Evolutionary conservation across 2,113 vertebrate species (phyloP).

Genomic region (Actenoides lindsayi): DNA sequence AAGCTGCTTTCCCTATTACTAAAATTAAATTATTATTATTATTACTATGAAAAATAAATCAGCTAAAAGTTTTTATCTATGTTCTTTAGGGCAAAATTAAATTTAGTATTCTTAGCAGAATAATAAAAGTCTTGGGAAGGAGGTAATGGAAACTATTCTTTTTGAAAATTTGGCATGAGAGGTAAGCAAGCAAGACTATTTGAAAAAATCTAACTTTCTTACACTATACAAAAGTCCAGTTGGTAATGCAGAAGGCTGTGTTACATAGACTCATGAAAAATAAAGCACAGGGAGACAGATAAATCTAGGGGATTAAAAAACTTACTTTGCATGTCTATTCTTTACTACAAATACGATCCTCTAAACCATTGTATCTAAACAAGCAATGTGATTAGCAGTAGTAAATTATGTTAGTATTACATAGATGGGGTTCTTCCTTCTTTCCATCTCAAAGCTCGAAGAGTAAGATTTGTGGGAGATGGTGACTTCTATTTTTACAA

Average conservation of each 20-base stretch:
- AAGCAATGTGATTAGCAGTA: background rate
- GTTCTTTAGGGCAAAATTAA: background rate
- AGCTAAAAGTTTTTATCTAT: background rate
- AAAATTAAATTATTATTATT: background rate
- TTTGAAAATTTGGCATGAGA: background rate
- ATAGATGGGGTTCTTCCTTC: background rate
- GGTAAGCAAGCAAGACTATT: background rate
- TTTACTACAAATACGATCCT: background rate
- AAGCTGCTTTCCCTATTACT: too few species aligned
- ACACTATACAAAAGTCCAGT: background rate
- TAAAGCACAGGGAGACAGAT: background rate
- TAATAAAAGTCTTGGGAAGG: background rate
- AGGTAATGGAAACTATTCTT: background rate
- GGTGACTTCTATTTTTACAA: background rate
- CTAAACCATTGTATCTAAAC: background rate
- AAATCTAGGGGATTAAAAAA: background rate
- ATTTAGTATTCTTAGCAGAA: background rate
- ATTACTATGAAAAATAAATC: background rate
- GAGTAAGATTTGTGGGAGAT: background rate
- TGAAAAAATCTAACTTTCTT: background rate
- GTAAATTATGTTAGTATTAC: background rate
- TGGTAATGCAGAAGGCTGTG: background rate
- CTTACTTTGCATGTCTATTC: background rate
- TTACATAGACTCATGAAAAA: background rate
- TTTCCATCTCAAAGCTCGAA: background rate